phyloP scores from a whole-genome alignment of 2,888 invertebrate species.

The Fissipunctia ypsillon region DNA sequence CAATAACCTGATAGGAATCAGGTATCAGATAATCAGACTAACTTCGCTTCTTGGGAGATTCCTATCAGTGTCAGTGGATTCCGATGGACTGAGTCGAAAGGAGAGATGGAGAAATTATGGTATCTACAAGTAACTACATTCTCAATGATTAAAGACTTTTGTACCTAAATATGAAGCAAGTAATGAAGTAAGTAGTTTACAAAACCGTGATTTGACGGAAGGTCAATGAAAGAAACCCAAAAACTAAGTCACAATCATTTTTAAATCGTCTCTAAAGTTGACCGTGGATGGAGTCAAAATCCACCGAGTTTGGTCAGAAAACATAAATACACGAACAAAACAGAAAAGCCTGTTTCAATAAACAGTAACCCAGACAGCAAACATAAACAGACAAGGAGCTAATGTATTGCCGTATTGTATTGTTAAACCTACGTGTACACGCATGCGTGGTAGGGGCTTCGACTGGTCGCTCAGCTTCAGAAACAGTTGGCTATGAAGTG shows the following conservation, averaged over 20 bases:
- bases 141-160: too few relatives aligned
- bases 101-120: not conserved
- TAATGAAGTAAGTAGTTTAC: not conserved
- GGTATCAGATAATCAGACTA: not conserved
- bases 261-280: not conserved
- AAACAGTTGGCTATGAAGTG: slow-evolving; percentile 61
- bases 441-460: slow-evolving; percentile 39
- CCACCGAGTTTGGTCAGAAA: not conserved
- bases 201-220: too few relatives aligned
- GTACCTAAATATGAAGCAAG: too few relatives aligned
- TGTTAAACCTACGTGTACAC: not conserved
- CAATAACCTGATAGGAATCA: not conserved
- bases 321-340: slow-evolving; percentile 12
- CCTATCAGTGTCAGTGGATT: not conserved
- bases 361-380: slow-evolving; percentile 1
- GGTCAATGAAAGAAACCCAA: not conserved
- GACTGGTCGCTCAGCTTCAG: slow-evolving; percentile 23
- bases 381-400: slow-evolving; percentile 21
- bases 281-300: not conserved
- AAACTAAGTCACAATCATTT: not conserved
- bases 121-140: too few relatives aligned
- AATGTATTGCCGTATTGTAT: slow-evolving; percentile 31
- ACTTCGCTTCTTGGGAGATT: not conserved
- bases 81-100: not conserved
- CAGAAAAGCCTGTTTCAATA: slow-evolving; percentile 16